Conservation (phyloP, 2,888 invertebrate genomes). For the Alloscopus bannaensis region DNA sequence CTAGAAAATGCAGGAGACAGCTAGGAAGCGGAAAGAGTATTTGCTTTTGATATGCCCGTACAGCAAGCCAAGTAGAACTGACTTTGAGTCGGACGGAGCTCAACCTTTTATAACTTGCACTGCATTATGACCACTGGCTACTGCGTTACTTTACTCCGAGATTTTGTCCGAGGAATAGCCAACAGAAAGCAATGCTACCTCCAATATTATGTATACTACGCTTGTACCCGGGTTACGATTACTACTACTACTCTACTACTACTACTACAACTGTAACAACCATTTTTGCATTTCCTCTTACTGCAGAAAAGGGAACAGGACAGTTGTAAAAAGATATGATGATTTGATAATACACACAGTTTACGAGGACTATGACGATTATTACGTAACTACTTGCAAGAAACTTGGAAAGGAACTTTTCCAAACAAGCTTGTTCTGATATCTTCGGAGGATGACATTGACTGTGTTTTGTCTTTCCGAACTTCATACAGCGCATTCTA, state of each 20-base stretch:
- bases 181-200: no score
- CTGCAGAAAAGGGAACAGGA: constrained; percentile 41
- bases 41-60: no score
- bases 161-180: no score
- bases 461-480: constrained; percentile 22
- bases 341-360: constrained; percentile 66
- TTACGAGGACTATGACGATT: constrained; percentile 61
- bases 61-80: no score
- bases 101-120: no score
- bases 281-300: neutral
- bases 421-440: no score
- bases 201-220: no score
- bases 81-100: no score
- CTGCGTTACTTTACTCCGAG: no score
- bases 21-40: constrained; percentile 17
- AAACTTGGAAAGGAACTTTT: constrained; percentile 18
- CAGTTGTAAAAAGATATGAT: constrained; percentile 63
- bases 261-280: constrained; percentile 7
- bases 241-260: constrained; percentile 29
- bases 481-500: no score
- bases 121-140: no score
- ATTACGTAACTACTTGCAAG: constrained; percentile 45
- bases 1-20: constrained; percentile 7
- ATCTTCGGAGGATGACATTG: constrained; percentile 54
- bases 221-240: no score